These are phyloP conservation scores for Coecobrya sp. DNA, from an alignment of 2,888 invertebrate species.

Conservation along the genomic window DNA sequence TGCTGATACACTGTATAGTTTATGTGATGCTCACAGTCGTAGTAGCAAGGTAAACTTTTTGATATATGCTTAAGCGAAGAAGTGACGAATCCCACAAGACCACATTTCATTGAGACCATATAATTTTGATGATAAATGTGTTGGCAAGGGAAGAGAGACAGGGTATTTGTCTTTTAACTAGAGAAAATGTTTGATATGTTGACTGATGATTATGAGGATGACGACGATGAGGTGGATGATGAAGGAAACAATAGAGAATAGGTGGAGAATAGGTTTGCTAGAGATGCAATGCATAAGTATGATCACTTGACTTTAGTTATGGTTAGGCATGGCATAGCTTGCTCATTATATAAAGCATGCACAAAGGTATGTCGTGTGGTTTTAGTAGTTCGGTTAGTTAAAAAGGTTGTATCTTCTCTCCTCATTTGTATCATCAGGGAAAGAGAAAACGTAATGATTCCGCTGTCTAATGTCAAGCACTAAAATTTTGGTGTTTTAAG, in stretches of 20 bases:
- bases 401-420: neutral
- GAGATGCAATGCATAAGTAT: neutral
- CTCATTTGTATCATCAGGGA: slow-evolving; percentile 71
- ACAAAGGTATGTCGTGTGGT: slow-evolving; percentile 40
- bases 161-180: slow-evolving; percentile 81
- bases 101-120: slow-evolving; percentile 84
- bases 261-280: slow-evolving; percentile 35
- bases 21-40: neutral
- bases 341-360: slow-evolving; percentile 40
- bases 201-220: slow-evolving; percentile 68
- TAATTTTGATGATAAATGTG: slow-evolving; percentile 84
- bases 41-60: slow-evolving; percentile 19
- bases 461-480: slow-evolving; percentile 64
- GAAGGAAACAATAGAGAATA: slow-evolving; percentile 25
- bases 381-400: neutral
- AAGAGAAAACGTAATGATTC: slow-evolving; percentile 60
- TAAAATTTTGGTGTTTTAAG: slow-evolving; percentile 69
- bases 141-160: slow-evolving; percentile 80
- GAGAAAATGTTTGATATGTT: slow-evolving; percentile 74
- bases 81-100: slow-evolving; percentile 84
- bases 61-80: slow-evolving; percentile 68
- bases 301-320: too few species aligned
- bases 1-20: neutral
- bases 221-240: slow-evolving; percentile 39
- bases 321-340: slow-evolving; percentile 41